Base-by-base conservation (phyloP, 2,113 vertebrate genomes). In the Ptyas mucosa region DNA sequence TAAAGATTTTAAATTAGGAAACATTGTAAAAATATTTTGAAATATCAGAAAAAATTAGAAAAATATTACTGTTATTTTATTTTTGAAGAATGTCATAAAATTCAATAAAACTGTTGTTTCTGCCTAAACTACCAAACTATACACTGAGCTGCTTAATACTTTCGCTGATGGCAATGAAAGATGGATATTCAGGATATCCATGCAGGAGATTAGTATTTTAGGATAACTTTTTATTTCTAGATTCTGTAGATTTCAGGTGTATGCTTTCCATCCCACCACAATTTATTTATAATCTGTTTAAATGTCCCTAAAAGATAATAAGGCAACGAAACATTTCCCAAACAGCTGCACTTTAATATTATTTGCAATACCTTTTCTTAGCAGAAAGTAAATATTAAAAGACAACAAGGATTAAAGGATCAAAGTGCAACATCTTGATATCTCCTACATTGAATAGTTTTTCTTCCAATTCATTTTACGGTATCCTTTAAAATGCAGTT, bases 391-490 rank as follows among this genome's bases (percentile, higher is more conserved):
- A 94, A 29, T 96, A 96, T 95, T 91, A 94, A 52, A 93, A 91
- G 94, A 92, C 23, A 94, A 3, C n/a, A 81, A 89, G 94, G 81
- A 94, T 91, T 93, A 93, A 94, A 93, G 94, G 92, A 95, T 94
- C 94, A 92, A 93, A 95, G 89, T 29, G 96, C 93, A 89, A 94
- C 93, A 89, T 96, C 96, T 93, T 54, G 29, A n/a, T 69, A 89
- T 96, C 18, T 97, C 89, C 94, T 97, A 97, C 95, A 95, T 95
- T 95, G 95, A 91, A 29, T 96, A 93, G 91, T 64, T 93, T 96
- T 96, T 94, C 95, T 92, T 94, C 90, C 93, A 97, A 88, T 94
- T 64, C 91, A 91, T 58, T 0, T 93, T 58, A 85, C 61, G 52
- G 54, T 86, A 95, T 93, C 95, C 89, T 94, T 57, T 94, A 52